Percentiles rank a stretch among this genome's conserved stretches.
Evolutionary conservation across 2,888 invertebrate species (phyloP).

Genomic region (Falcaria lacertinaria): DNA sequence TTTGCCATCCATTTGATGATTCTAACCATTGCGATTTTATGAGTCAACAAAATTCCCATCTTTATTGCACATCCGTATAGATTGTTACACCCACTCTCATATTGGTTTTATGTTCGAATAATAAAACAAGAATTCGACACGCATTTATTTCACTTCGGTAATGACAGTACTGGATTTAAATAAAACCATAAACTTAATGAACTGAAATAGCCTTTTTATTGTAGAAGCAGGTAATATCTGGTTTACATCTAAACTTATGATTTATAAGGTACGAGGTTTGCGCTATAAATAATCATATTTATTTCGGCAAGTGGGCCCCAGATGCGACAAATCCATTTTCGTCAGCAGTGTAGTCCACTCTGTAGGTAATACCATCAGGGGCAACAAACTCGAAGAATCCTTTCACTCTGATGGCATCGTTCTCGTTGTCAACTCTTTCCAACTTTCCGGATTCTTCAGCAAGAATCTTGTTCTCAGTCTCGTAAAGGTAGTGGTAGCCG

Average conservation of each 20-base stretch:
- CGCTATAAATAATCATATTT: slow-evolving; percentile 24
- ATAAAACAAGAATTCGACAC: too few species aligned
- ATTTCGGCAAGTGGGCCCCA: slow-evolving; percentile 58
- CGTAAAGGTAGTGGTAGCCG: slow-evolving; percentile 70
- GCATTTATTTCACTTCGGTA: background rate
- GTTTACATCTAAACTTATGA: background rate
- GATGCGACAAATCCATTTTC: slow-evolving; percentile 62
- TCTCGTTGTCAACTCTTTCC: slow-evolving; percentile 50
- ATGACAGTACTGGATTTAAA: background rate
- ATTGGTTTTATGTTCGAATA: too few species aligned
- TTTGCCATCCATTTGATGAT: too few species aligned
- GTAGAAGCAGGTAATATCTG: background rate
- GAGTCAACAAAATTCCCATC: too few species aligned
- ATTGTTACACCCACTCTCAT: too few species aligned
- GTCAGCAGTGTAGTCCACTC: slow-evolving; percentile 71
- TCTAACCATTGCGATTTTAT: too few species aligned
- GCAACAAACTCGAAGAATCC: slow-evolving; percentile 67
- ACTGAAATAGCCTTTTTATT: background rate
- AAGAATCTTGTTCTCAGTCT: slow-evolving; percentile 70
- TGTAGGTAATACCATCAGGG: slow-evolving; percentile 66
- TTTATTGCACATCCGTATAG: too few species aligned
- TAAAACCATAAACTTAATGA: background rate
- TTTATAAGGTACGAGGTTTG: background rate
- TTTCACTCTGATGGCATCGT: slow-evolving; percentile 48
- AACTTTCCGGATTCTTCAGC: slow-evolving; percentile 65